Evolutionary conservation across 2,888 invertebrate species (phyloP).

Genomic region (Leuctra nigra): DNA sequence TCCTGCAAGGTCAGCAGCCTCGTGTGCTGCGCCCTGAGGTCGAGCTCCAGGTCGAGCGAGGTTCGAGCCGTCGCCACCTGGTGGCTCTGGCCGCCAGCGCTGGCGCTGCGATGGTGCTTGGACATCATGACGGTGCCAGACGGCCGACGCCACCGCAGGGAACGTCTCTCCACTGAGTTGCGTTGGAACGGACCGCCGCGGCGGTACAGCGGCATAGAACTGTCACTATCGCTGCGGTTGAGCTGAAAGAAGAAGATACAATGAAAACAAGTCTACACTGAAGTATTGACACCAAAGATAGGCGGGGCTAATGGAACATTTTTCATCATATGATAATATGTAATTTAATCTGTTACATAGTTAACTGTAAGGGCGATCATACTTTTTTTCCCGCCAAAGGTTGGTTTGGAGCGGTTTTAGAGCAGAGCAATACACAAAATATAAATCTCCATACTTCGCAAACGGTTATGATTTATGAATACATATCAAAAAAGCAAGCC

Average conservation of each 20-base stretch:
- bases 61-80: conserved; percentile 43
- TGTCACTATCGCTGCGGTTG: conserved; percentile 95
- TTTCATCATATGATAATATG: no score
- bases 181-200: conserved; percentile 79
- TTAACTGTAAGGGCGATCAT: no score
- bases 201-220: conserved; percentile 86
- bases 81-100: conserved; percentile 11
- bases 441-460: no score
- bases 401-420: no score
- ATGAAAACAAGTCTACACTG: not conserved
- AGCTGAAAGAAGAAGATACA: conserved; percentile 52
- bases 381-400: no score
- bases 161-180: conserved; percentile 82
- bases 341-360: no score
- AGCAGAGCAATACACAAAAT: no score
- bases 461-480: no score
- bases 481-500: no score
- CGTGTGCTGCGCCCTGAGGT: conserved; percentile 86
- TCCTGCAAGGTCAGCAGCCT: conserved; percentile 74
- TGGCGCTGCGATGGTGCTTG: conserved; percentile 26
- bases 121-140: conserved; percentile 46
- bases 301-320: no score
- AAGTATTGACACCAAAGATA: no score
- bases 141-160: conserved; percentile 68
- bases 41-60: conserved; percentile 85